Base-by-base conservation (phyloP, 23 tunicate species). In the Ciona savignyi region DNA sequence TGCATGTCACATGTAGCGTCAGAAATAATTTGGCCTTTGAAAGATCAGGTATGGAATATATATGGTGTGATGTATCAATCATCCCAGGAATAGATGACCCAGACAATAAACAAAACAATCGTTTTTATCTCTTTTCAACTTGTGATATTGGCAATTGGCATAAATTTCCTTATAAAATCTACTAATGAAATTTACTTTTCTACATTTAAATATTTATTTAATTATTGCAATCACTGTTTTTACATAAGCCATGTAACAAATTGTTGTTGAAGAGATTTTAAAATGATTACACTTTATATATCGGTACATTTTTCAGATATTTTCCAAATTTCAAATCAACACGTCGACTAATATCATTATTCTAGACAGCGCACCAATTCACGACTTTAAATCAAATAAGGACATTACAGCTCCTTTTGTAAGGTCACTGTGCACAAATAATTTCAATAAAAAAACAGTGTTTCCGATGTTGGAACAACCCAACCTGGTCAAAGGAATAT, bases 391-490 rank as follows among this genome's bases (percentile, higher is more conserved):
- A 29, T 6, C 23, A 24, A 21, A 29, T 25, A 42, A 68, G 9
- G 76, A 71, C 21, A 28, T 15, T 3, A 63, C 35, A 34, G 3
- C 26, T 9, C 76, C 76, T 34, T 33, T 71, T 28, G 76, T 71
- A 9, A 71, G 24, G 25, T 71, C 76, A 35, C 23, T 71, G 6
- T 71, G 63, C 30, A 71, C 76, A 35, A 71, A 30, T 3, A 35
- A 4, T 9, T 71, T 27, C 67, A 23, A 34, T 22, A 71, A 71
- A 71, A 35, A 35, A 9, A 35, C n/a, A 34, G 6, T 34, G 6
- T 71, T 71, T 35, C 65, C 76, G 4, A 23, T 6, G 11, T 15
- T 34, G 6, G 29, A 34, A 19, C 76, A 71, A 30, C 76, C 76
- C 9, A 71, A 71, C 24, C 6, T 27, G n/a, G 65, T 71, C 3